Evolutionary conservation across 2,113 vertebrate species (phyloP).

Genomic region (Dryoscopus gambensis): DNA sequence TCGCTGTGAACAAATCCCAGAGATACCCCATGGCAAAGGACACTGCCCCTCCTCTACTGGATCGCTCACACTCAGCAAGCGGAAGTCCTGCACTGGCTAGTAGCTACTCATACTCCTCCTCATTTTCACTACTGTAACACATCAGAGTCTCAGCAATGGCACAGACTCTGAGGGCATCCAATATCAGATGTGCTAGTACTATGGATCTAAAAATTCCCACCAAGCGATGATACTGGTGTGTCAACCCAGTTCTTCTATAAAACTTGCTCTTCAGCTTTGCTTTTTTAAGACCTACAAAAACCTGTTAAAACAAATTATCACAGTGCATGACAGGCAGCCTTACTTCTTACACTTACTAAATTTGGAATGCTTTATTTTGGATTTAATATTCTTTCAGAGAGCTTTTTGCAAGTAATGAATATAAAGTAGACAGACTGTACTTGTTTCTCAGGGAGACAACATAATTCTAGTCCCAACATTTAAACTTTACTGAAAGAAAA

Average conservation of each 20-base stretch:
- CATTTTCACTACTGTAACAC: neutral
- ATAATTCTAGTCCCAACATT: constrained; percentile 13
- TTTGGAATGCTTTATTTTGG: neutral
- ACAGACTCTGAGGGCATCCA: neutral
- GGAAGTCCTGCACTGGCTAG: neutral
- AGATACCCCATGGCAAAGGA: neutral
- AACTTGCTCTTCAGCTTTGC: neutral
- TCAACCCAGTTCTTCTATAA: neutral
- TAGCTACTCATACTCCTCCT: neutral
- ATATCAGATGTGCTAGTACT: neutral
- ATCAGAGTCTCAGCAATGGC: neutral
- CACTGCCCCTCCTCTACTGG: neutral
- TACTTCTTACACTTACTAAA: constrained; percentile 25
- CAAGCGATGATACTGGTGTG: neutral
- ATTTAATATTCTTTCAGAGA: constrained; percentile 39
- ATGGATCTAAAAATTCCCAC: neutral
- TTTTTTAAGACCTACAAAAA: constrained; percentile 25
- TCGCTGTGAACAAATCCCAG: neutral
- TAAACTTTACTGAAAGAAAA: neutral
- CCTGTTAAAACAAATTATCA: constrained; percentile 31
- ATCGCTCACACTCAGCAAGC: neutral
- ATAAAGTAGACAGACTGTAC: constrained; percentile 11
- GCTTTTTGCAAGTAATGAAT: constrained; percentile 46
- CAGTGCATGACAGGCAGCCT: neutral
- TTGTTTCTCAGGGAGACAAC: neutral